A percentile compares a stretch with the other conserved stretches of the same genome.
phyloP scores from a whole-genome alignment of 1,140 invertebrate species.

The Musca vetustissima region DNA sequence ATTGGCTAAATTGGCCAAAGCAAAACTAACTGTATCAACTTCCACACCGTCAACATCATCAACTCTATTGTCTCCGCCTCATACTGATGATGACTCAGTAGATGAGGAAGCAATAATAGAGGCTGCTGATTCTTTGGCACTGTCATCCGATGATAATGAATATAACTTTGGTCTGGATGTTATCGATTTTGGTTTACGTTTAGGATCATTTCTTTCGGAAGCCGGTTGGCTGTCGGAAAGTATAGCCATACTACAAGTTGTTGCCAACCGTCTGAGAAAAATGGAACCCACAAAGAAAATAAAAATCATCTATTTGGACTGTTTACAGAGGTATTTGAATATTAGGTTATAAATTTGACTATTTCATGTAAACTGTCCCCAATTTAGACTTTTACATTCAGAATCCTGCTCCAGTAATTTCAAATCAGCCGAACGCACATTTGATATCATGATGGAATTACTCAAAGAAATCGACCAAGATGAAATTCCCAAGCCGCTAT shows the following conservation, averaged over 20 bases:
- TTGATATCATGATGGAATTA: constrained; percentile 36
- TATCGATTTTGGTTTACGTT: constrained; percentile 62
- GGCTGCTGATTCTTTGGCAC: neutral
- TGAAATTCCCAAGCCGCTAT: constrained; percentile 50
- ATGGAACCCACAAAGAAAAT: constrained; percentile 51
- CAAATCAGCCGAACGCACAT: constrained; percentile 59
- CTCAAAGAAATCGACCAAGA: constrained; percentile 27
- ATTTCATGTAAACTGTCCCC: neutral
- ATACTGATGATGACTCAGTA: neutral
- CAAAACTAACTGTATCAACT: constrained; percentile 12
- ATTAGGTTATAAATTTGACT: no score
- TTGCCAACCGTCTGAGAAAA: constrained; percentile 57
- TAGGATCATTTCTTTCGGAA: constrained; percentile 81
- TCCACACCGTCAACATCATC: neutral
- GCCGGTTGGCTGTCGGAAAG: constrained; percentile 81
- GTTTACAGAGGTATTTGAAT: constrained; percentile 67
- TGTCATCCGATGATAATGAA: constrained; percentile 11
- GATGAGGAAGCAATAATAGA: neutral
- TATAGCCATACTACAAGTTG: constrained; percentile 65
- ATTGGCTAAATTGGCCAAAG: constrained; percentile 18
- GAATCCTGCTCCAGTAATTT: constrained; percentile 80
- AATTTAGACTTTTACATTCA: constrained; percentile 74
- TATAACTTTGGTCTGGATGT: constrained; percentile 29
- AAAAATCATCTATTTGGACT: constrained; percentile 66
- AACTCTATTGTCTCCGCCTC: neutral